A percentile compares a stretch with the other conserved stretches of the same genome.
phyloP scores from a whole-genome alignment of 2,797 vertebrate genomes.

The Phataginus tricuspis region DNA sequence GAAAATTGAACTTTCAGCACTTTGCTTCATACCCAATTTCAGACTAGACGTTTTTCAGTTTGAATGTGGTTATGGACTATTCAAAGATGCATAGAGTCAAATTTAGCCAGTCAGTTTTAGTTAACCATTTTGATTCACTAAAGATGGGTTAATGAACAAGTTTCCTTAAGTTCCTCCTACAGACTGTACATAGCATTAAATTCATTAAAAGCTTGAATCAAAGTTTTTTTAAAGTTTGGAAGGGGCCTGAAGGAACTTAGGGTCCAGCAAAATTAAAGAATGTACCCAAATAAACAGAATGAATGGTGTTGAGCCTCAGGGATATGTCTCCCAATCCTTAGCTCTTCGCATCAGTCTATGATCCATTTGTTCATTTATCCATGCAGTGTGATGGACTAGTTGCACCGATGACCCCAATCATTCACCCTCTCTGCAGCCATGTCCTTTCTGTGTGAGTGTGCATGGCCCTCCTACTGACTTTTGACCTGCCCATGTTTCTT shows the following conservation, averaged over 20 bases:
- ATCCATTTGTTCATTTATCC: background rate
- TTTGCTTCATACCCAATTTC: slow-evolving; percentile 11
- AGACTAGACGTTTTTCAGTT: slow-evolving; percentile 11
- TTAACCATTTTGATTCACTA: background rate
- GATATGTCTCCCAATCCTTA: background rate
- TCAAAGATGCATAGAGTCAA: slow-evolving; percentile 31
- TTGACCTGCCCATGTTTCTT: background rate
- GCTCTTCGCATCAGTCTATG: background rate
- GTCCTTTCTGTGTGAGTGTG: background rate
- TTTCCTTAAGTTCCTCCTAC: background rate
- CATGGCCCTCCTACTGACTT: background rate
- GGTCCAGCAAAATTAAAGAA: background rate
- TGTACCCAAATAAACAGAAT: background rate
- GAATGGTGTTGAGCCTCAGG: background rate
- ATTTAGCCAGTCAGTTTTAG: background rate
- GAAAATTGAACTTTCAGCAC: slow-evolving; percentile 18
- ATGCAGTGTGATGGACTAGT: background rate
- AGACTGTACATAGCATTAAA: background rate
- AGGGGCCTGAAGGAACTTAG: background rate
- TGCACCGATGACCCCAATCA: background rate
- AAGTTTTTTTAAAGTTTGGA: background rate
- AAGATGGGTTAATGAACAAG: background rate
- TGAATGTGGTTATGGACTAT: slow-evolving; percentile 36
- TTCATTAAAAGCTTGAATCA: background rate
- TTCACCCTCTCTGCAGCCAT: background rate